Percentiles rank a stretch among this genome's conserved stretches.
These are phyloP conservation scores for Argyresthia goedartella DNA, from an alignment of 2,888 invertebrate species.

Conservation along the genomic window DNA sequence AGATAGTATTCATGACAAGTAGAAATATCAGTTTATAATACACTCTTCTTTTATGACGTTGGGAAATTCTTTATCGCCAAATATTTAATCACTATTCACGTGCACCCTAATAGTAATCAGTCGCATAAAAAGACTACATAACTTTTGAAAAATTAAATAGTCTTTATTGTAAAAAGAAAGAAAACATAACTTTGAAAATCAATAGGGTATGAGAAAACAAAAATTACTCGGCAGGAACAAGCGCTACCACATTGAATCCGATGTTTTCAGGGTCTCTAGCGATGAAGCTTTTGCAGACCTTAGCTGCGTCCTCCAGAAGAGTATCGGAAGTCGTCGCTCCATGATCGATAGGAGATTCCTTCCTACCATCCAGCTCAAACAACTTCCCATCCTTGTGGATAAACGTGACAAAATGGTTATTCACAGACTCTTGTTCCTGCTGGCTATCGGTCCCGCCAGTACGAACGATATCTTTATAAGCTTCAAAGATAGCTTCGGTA, in stretches of 20 bases:
- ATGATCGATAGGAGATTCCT: constrained; percentile 82
- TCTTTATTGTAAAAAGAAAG: no score
- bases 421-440: constrained; percentile 71
- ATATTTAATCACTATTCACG: no score
- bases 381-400: constrained; percentile 83
- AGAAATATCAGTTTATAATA: no score
- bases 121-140: no score
- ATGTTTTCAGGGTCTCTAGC: constrained; percentile 86
- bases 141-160: no score
- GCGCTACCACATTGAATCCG: constrained; percentile 89
- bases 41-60: no score
- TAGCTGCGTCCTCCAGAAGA: constrained; percentile 85
- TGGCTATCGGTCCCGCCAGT: constrained; percentile 85
- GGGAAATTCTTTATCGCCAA: no score
- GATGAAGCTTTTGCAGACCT: constrained; percentile 87
- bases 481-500: constrained; percentile 77
- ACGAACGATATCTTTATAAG: constrained; percentile 84
- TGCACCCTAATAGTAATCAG: no score
- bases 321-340: constrained; percentile 79
- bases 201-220: background rate
- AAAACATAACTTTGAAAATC: no score
- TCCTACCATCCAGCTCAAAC: constrained; percentile 82
- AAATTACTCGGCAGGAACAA: constrained; percentile 62
- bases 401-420: constrained; percentile 91
- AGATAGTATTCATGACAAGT: no score